These are phyloP conservation scores for Oxyruncus cristatus DNA, from an alignment of 2,113 vertebrate species.

Conservation along the genomic window DNA sequence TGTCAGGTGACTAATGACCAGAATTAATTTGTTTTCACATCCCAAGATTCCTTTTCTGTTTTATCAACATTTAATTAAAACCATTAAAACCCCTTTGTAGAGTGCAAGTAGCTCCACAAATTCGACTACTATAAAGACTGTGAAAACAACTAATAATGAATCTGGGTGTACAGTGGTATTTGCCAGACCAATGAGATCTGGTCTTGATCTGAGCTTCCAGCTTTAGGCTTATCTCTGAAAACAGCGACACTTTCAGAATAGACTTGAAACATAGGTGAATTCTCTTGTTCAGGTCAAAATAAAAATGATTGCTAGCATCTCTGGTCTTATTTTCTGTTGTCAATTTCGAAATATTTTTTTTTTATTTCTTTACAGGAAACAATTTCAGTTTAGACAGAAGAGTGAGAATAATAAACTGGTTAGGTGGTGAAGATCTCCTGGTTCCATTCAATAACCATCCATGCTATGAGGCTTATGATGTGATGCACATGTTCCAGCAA, in stretches of 20 bases:
- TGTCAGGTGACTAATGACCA: constrained; percentile 61
- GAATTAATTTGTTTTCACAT: constrained; percentile 43
- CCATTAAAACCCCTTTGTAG: constrained; percentile 20
- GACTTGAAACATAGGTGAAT: background rate
- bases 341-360: background rate
- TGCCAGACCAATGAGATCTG: background rate
- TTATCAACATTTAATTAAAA: constrained; percentile 67
- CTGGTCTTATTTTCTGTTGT: background rate
- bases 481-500: background rate
- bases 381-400: background rate
- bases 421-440: background rate
- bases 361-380: background rate
- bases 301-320: background rate
- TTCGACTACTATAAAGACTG: background rate
- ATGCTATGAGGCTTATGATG: background rate
- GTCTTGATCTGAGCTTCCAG: background rate
- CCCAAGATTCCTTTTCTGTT: constrained; percentile 66
- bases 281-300: background rate
- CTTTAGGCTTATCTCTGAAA: constrained; percentile 11
- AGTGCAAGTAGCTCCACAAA: constrained; percentile 2
- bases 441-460: background rate
- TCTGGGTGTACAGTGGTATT: background rate
- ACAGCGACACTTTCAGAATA: background rate
- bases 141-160: background rate
- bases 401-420: background rate